Evolutionary conservation across 2,888 invertebrate genomes (phyloP).

Genomic region (Patella depressa): DNA sequence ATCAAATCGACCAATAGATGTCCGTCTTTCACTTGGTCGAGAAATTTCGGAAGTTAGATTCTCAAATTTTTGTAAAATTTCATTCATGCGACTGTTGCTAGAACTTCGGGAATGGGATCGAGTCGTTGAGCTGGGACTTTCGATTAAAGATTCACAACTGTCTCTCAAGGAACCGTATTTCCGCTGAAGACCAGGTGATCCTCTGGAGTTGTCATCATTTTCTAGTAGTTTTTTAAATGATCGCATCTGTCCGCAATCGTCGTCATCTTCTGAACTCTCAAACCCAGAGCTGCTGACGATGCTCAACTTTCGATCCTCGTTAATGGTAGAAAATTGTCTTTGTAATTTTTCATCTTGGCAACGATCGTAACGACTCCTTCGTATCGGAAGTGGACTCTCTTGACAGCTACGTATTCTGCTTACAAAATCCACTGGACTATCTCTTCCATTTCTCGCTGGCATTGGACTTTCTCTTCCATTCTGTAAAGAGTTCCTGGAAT

Average conservation of each 20-base stretch:
- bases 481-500: too few relatives aligned
- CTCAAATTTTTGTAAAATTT: conserved; percentile 7
- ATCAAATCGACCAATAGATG: not conserved
- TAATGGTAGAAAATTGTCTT: not conserved
- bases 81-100: not conserved
- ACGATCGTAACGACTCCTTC: not conserved
- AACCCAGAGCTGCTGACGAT: not conserved
- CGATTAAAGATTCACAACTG: not conserved
- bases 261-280: not conserved
- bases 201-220: not conserved
- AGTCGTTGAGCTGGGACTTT: not conserved
- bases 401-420: not conserved
- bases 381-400: not conserved
- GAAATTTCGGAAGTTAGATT: not conserved
- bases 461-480: too few relatives aligned
- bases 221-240: not conserved
- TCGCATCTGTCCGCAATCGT: not conserved
- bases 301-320: not conserved
- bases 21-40: not conserved
- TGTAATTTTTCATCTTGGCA: not conserved
- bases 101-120: not conserved
- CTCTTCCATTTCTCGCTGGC: not conserved
- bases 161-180: not conserved
- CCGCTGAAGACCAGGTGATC: not conserved
- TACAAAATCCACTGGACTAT: not conserved